Percentiles rank a stretch among this genome's conserved stretches.
These are phyloP conservation scores for Leptura quadrifasciata DNA, from an alignment of 2,888 invertebrate genomes.

Conservation along the genomic window DNA sequence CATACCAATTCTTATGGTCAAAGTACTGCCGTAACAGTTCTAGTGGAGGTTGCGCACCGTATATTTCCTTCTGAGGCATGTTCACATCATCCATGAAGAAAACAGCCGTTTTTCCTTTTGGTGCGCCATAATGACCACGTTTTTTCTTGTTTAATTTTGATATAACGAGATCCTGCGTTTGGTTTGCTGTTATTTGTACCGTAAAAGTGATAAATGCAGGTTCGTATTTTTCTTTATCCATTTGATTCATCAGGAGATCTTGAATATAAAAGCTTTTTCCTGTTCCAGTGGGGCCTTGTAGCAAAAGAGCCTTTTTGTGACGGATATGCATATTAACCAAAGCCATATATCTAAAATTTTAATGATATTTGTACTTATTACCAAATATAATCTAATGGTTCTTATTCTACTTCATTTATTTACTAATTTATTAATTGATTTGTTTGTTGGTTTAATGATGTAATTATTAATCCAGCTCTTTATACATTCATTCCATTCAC, in stretches of 20 bases:
- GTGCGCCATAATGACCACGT: conserved; percentile 86
- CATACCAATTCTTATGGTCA: conserved; percentile 87
- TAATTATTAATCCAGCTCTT: too few relatives aligned
- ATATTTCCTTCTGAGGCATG: conserved; percentile 89
- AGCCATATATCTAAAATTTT: conserved; percentile 79
- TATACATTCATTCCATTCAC: too few relatives aligned
- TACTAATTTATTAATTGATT: too few relatives aligned
- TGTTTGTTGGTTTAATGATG: too few relatives aligned
- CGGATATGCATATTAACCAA: conserved; percentile 86
- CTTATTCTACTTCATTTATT: too few relatives aligned
- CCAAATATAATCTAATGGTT: too few relatives aligned
- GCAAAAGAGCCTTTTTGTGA: conserved; percentile 80
- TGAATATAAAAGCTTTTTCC: conserved; percentile 90
- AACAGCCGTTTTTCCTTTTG: conserved; percentile 81
- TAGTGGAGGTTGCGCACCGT: conserved; percentile 91
- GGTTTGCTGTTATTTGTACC: conserved; percentile 87
- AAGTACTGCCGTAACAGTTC: conserved; percentile 88
- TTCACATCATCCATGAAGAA: conserved; percentile 93
- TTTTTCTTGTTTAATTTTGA: conserved; percentile 82
- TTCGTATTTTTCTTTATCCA: conserved; percentile 82
- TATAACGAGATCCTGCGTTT: conserved; percentile 86
- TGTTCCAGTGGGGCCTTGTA: conserved; percentile 91
- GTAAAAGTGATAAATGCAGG: conserved; percentile 90
- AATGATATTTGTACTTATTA: neutral
- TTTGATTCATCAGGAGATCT: conserved; percentile 81